Evolutionary conservation across 1,140 invertebrate species (phyloP).

Genomic region (Dendroctonus ponderosae): DNA sequence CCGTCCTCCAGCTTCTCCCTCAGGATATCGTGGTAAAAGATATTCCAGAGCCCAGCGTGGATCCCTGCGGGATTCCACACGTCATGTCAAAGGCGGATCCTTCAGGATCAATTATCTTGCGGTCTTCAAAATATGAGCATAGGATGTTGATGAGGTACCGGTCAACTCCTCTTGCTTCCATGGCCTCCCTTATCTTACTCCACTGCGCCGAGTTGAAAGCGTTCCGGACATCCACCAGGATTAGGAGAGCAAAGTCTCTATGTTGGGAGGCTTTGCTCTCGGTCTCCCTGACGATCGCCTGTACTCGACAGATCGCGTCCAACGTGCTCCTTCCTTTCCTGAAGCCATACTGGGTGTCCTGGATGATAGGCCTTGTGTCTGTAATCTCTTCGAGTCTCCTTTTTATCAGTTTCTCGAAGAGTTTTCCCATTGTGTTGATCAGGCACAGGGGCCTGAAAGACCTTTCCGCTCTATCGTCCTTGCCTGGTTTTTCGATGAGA

Average conservation of each 20-base stretch:
- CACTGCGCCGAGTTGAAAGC: slow-evolving; percentile 22
- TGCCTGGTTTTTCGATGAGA: background rate
- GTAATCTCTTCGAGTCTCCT: too few relatives aligned
- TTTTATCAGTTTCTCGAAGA: background rate
- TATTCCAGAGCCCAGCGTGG: slow-evolving; percentile 48
- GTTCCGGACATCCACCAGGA: slow-evolving; percentile 21
- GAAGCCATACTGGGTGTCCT: slow-evolving; percentile 1
- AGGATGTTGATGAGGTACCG: slow-evolving; percentile 7
- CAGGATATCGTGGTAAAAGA: slow-evolving; percentile 42
- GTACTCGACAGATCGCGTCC: background rate
- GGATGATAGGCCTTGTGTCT: background rate
- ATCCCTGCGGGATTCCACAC: background rate
- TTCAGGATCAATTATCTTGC: background rate
- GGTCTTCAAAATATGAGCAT: background rate
- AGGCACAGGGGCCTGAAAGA: background rate
- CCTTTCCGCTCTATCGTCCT: background rate
- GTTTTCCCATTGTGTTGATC: background rate
- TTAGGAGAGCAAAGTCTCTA: background rate
- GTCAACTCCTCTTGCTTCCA: background rate
- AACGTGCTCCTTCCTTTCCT: background rate
- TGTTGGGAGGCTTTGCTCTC: background rate
- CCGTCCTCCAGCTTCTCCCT: slow-evolving; percentile 31
- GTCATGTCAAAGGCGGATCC: background rate
- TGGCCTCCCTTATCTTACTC: slow-evolving; percentile 4
- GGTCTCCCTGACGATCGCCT: background rate